Percentiles rank a stretch among this genome's conserved stretches.
Evolutionary conservation across 2,888 invertebrate genomes (phyloP).

Genomic region (Acrobasis repandana): DNA sequence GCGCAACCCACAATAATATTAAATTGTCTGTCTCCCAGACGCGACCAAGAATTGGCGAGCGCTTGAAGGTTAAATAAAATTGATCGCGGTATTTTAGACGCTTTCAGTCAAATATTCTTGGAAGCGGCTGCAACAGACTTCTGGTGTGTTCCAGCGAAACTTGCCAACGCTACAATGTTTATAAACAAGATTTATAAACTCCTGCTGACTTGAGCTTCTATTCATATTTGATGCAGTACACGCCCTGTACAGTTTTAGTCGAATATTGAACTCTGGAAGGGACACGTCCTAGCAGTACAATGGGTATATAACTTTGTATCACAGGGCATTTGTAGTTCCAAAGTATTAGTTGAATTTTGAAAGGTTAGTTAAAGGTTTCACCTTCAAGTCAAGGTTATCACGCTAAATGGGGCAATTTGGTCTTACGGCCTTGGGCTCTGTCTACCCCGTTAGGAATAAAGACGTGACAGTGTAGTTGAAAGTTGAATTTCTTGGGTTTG

Average conservation of each 20-base stretch:
- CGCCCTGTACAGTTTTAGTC: background rate
- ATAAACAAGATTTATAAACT: slow-evolving; percentile 39
- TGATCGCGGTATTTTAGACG: slow-evolving; percentile 37
- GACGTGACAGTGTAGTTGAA: no score
- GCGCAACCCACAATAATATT: slow-evolving; percentile 49
- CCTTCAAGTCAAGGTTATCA: no score
- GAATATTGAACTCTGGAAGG: no score
- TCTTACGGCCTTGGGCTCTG: no score
- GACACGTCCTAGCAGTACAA: no score
- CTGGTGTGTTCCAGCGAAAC: slow-evolving; percentile 49
- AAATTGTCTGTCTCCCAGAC: slow-evolving; percentile 60
- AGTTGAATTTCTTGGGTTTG: no score
- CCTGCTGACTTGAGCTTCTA: slow-evolving; percentile 7
- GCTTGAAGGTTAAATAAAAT: slow-evolving; percentile 70
- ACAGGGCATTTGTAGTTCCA: no score
- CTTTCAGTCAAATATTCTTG: slow-evolving; percentile 51
- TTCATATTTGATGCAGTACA: slow-evolving; percentile 12
- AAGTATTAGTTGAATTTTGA: no score
- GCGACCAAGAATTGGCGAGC: slow-evolving; percentile 53
- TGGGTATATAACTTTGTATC: no score
- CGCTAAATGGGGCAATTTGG: no score
- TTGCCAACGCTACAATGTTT: slow-evolving; percentile 57
- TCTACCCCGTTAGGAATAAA: no score
- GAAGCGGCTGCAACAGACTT: slow-evolving; percentile 54
- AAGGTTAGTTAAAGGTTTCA: no score